Base-by-base conservation (phyloP, 1,140 invertebrate species). In the Macrocentrus cingulum region DNA sequence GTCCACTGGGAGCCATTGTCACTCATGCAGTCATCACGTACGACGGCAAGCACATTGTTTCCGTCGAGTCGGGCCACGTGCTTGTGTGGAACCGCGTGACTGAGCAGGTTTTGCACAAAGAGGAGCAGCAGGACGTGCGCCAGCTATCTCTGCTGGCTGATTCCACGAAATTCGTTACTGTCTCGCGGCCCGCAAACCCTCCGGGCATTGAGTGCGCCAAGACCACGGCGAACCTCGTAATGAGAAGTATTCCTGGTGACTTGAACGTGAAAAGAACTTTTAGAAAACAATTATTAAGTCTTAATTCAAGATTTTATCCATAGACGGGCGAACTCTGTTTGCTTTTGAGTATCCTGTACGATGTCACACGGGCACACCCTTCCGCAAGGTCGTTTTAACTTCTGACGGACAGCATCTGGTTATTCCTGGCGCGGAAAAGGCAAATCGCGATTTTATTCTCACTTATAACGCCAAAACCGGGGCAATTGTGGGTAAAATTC, bases 1-100 rank as follows among this genome's bases (percentile, higher is more conserved):
- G 91, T 69, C 91, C 93, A 0, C 82, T 97, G 2, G 95, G 95
- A 0, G 94, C 95, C 5, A 98, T 98, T 66, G 92, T 98, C 0
- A 97, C 95, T 0, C 92, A 97, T 65, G 92, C 93, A 0, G 82
- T 88, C 29, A 91, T 98, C 20, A 97, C 94, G 0, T 86, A 87
- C 0, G 86, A 90, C 73, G 94, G 91, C 51, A 88, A 86, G 68
- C 87, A 86, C 65, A 91, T 98, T 0, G 82, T 97, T 9, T 94
- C 93, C 0, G 90, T 92, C 0, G 96, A 98, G 72, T 96, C 94
- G 1, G 95, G 94, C 0, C 92, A 93, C 68, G 82, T 98, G 19
- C 76, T 98, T 0, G 86, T 98, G 19, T 99, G 96, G 96, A 91
- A 95, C 66, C 82, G 93, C n/a, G 80, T 86, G 29, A 90, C 89